Evolutionary conservation across 2,797 vertebrate genomes (phyloP).

Genomic region (Onychomys arenicola): DNA sequence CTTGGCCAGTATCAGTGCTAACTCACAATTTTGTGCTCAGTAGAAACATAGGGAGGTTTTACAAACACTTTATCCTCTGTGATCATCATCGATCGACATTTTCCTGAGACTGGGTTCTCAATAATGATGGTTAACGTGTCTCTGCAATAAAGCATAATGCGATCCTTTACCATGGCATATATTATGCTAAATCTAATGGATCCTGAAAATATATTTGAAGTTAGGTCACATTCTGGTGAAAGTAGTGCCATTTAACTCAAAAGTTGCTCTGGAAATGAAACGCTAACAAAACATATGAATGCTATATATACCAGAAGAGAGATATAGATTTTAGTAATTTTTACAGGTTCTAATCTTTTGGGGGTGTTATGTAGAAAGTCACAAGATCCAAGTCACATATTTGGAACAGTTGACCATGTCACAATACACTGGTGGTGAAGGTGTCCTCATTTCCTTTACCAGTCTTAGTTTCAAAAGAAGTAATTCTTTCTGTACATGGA

Average conservation of each 20-base stretch:
- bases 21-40: background rate
- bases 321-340: background rate
- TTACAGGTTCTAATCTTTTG: background rate
- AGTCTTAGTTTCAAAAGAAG: background rate
- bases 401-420: background rate
- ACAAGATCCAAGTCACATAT: background rate
- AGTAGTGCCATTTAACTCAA: background rate
- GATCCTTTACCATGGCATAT: background rate
- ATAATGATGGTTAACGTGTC: background rate
- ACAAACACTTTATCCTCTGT: background rate
- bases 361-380: background rate
- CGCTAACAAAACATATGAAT: background rate
- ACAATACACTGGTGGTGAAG: background rate
- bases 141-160: background rate
- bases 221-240: background rate
- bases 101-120: background rate
- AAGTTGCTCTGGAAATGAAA: background rate
- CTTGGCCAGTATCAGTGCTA: background rate
- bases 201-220: background rate
- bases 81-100: background rate
- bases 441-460: background rate
- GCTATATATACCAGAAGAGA: background rate
- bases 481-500: background rate
- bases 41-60: background rate
- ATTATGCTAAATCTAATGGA: constrained; percentile 23